Evolutionary conservation across 2,113 vertebrate species (phyloP).

Genomic region (Pogonocichla stellata): DNA sequence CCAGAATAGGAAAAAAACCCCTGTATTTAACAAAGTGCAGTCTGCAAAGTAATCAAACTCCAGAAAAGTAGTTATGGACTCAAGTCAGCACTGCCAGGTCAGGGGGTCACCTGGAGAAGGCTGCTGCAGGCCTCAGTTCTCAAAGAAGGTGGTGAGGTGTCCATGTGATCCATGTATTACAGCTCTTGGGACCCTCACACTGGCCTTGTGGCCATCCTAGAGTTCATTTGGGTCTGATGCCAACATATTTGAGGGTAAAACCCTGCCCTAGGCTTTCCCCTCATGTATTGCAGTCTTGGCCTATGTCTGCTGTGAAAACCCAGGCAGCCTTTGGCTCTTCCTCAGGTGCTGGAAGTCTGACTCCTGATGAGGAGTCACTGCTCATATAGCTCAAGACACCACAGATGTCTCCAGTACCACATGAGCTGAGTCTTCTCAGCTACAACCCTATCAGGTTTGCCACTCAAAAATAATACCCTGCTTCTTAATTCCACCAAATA

Average conservation of each 20-base stretch:
- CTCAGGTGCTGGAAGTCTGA: background rate
- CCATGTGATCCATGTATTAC: accelerated
- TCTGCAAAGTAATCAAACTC: background rate
- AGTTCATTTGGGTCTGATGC: background rate
- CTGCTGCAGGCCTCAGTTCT: background rate
- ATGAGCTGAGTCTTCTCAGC: background rate
- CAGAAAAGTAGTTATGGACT: background rate
- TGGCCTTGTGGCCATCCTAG: accelerated
- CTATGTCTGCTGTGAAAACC: background rate
- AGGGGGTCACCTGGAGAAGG: background rate
- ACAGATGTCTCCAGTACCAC: accelerated
- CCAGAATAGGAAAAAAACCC: background rate
- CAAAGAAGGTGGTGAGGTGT: background rate
- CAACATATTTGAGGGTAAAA: background rate
- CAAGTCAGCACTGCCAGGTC: background rate
- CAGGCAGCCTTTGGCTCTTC: background rate
- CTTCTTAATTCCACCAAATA: background rate
- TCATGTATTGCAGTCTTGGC: background rate
- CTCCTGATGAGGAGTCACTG: background rate
- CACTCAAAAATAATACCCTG: background rate
- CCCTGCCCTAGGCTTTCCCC: background rate
- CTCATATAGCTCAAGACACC: accelerated
- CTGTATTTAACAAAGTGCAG: background rate
- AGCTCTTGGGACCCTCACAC: background rate
- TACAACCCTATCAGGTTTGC: background rate